Base-by-base conservation (phyloP, 2,888 invertebrate species). In the Acronicta psi region DNA sequence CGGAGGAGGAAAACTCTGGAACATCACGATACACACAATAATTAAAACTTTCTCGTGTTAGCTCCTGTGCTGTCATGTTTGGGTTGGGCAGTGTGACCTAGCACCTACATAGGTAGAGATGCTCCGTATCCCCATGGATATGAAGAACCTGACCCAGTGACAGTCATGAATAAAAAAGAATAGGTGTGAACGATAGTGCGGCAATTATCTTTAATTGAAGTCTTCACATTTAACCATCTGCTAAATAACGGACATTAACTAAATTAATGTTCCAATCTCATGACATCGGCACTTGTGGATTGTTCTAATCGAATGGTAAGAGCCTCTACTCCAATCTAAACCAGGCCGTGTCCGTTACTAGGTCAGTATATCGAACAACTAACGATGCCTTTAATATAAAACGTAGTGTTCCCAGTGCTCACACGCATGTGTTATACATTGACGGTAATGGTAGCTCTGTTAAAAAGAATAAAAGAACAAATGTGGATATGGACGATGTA, bases 281-380 rank as follows among this genome's bases (percentile, higher is more conserved):
- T 60, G 63, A 64, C 68, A 68, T 58, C 43, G 16, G 11, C 62
- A 74, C 59, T 63, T 70, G 61, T 58, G 64, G 68, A 79, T 79
- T 79, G 77, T 79, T 77, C 66, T 69, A 59, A 74, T 72, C 53
- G 52, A 55, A 65, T 68, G 18, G 29, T 69, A 44, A 43, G 49
- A 64, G 69, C 55, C 69, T 69, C 47, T 23, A 61, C 23, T 9
- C 44, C 59, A 59, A 81, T 81, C 69, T 73, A 82, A 86, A 86
- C 85, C 79, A 81, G 83, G 81, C 67, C 85, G 72, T 70, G 77
- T 81, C 81, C 80, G 77, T 71, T 75, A 82, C 72, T 85, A 69
- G 86, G 84, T 83, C 83, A 86, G 75, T 81, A 72, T 78, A 75
- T 76, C 77, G 64, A 78, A 63, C 65, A 56, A 63, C 59, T 69